Percentiles rank a stretch among this genome's conserved stretches.
Evolutionary conservation across 2,888 invertebrate species (phyloP).

Genomic region (Polymixis lichenea): DNA sequence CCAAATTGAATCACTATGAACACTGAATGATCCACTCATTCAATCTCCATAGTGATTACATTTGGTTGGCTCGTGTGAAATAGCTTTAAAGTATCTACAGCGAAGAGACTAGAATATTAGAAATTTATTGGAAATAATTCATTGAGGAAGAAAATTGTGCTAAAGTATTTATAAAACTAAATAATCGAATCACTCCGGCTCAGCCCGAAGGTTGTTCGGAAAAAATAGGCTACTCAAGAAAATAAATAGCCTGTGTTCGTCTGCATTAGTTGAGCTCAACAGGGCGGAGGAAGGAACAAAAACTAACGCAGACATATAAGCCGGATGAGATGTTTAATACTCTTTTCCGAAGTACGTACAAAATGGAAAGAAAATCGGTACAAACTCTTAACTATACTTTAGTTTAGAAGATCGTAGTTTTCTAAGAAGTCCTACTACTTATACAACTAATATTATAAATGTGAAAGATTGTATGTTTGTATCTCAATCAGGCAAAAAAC

Average conservation of each 20-base stretch:
- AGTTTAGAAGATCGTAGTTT: not conserved
- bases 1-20: not conserved
- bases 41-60: not conserved
- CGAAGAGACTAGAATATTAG: not conserved
- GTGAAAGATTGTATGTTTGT: too few species aligned
- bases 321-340: constrained; percentile 8
- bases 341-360: not conserved
- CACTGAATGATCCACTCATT: not conserved
- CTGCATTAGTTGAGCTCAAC: constrained; percentile 30
- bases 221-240: constrained; percentile 23
- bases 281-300: constrained; percentile 18
- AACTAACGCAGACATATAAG: constrained; percentile 31
- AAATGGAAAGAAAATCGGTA: not conserved
- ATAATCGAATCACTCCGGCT: not conserved
- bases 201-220: not conserved
- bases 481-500: too few species aligned
- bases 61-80: not conserved
- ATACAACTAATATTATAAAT: too few species aligned
- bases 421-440: not conserved
- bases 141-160: not conserved
- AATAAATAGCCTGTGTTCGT: constrained; percentile 34
- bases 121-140: not conserved
- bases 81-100: not conserved
- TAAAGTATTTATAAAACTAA: constrained; percentile 5
- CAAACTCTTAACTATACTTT: not conserved